Conservation (phyloP, 2,113 vertebrate genomes). For the Cololabis saira region DNA sequence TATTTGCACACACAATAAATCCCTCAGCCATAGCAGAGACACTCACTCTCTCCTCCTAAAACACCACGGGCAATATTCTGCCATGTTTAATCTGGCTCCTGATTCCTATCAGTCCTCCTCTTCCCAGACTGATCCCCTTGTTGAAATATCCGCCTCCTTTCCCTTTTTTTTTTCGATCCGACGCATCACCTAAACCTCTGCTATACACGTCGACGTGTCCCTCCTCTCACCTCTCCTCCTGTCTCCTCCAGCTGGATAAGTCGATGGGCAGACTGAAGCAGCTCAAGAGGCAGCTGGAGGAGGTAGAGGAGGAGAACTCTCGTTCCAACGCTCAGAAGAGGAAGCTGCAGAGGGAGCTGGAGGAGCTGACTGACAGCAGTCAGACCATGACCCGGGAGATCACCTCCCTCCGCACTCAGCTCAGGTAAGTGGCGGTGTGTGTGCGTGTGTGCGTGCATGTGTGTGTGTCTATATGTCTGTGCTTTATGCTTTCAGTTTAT, state of each 20-base stretch:
- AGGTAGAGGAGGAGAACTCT: constrained; percentile 97
- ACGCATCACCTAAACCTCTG: constrained; percentile 5
- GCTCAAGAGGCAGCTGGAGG: constrained; percentile 96
- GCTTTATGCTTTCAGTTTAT: not conserved
- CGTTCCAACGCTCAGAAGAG: constrained; percentile 92
- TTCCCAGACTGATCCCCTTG: constrained; percentile 50
- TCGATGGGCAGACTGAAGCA: constrained; percentile 90
- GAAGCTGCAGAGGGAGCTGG: constrained; percentile 95
- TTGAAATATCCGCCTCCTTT: constrained; percentile 14
- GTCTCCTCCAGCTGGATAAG: constrained; percentile 77
- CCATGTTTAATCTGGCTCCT: constrained; percentile 56
- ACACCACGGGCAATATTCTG: constrained; percentile 58
- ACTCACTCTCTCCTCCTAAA: constrained; percentile 54
- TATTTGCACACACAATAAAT: constrained; percentile 51
- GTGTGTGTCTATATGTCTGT: too few relatives aligned
- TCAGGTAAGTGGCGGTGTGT: constrained; percentile 83
- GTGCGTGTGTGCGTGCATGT: too few relatives aligned
- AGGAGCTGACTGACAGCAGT: constrained; percentile 89
- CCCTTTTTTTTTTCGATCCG: not conserved
- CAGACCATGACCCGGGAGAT: constrained; percentile 95
- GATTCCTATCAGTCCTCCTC: constrained; percentile 35
- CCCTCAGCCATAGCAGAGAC: constrained; percentile 37
- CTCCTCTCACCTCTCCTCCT: not conserved
- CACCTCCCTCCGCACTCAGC: constrained; percentile 91
- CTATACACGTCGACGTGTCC: not conserved